phyloP scores from a whole-genome alignment of 2,797 vertebrate genomes.

The Phataginus tetradactyla region DNA sequence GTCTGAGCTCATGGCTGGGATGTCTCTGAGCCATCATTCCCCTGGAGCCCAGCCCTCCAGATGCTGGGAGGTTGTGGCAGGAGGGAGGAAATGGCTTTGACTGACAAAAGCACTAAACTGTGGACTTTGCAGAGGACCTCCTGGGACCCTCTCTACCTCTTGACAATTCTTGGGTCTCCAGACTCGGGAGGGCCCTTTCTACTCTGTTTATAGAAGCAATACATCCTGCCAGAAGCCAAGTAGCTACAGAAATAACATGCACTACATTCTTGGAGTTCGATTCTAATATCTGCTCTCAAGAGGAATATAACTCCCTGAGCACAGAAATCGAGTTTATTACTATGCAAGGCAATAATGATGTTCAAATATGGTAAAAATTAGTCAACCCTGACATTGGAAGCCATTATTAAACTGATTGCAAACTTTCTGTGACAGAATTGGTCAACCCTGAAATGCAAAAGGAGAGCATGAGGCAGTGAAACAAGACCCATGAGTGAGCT shows the following conservation, averaged over 20 bases:
- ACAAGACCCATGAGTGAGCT: neutral
- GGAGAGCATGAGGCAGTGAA: neutral
- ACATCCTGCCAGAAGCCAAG: no score
- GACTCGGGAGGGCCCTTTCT: neutral
- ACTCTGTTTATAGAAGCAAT: neutral
- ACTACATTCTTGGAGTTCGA: neutral
- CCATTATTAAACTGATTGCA: conserved; percentile 60
- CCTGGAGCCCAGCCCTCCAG: neutral
- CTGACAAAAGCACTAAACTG: neutral
- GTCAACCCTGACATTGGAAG: conserved; percentile 61
- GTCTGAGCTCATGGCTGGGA: neutral
- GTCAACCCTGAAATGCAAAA: neutral
- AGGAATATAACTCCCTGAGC: conserved; percentile 29
- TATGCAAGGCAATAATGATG: conserved; percentile 76
- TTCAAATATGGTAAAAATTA: conserved; percentile 77
- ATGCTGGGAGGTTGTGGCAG: neutral
- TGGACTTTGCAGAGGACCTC: neutral
- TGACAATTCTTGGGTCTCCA: neutral
- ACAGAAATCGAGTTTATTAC: conserved; percentile 64
- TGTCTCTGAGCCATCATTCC: neutral
- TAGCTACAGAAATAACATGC: neutral
- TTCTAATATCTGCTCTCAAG: neutral
- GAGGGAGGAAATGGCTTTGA: neutral
- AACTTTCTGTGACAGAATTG: conserved; percentile 58
- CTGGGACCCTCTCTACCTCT: neutral